Evolutionary conservation across 2,113 vertebrate species (phyloP).

Genomic region (Oxyura jamaicensis): DNA sequence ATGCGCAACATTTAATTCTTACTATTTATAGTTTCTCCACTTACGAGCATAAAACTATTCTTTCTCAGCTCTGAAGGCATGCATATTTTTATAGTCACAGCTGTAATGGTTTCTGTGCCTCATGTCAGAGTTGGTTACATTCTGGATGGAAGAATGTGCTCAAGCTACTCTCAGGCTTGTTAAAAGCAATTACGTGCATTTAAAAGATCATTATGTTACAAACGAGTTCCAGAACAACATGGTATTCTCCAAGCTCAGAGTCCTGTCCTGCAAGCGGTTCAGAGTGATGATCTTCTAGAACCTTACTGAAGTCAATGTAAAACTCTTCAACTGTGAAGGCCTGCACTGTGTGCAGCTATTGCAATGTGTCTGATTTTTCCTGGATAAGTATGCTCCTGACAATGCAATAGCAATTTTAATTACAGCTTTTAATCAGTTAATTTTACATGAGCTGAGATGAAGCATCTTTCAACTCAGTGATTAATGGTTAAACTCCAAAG

Average conservation of each 20-base stretch:
- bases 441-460: slow-evolving; percentile 63
- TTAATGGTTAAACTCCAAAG: slow-evolving; percentile 68
- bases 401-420: slow-evolving; percentile 62
- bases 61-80: slow-evolving; percentile 23
- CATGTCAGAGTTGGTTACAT: slow-evolving; percentile 34
- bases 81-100: slow-evolving; percentile 6
- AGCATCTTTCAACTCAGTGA: slow-evolving; percentile 67
- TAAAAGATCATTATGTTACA: neutral
- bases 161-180: slow-evolving; percentile 33
- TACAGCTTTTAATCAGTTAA: slow-evolving; percentile 64
- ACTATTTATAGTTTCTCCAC: slow-evolving; percentile 32
- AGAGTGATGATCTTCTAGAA: slow-evolving; percentile 8
- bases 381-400: neutral
- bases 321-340: slow-evolving; percentile 37
- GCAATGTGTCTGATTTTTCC: slow-evolving; percentile 28
- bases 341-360: slow-evolving; percentile 59
- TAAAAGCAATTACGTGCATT: slow-evolving; percentile 17
- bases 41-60: slow-evolving; percentile 20
- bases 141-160: slow-evolving; percentile 28
- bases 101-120: slow-evolving; percentile 46
- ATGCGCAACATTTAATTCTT: slow-evolving; percentile 35
- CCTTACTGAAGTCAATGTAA: slow-evolving; percentile 13
- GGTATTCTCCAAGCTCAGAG: slow-evolving; percentile 30
- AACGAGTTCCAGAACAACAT: slow-evolving; percentile 33
- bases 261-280: slow-evolving; percentile 42